Percentiles rank a stretch among this genome's conserved stretches.
Conservation (phyloP, 2,113 vertebrate genomes). For the Xiphophorus hellerii region DNA sequence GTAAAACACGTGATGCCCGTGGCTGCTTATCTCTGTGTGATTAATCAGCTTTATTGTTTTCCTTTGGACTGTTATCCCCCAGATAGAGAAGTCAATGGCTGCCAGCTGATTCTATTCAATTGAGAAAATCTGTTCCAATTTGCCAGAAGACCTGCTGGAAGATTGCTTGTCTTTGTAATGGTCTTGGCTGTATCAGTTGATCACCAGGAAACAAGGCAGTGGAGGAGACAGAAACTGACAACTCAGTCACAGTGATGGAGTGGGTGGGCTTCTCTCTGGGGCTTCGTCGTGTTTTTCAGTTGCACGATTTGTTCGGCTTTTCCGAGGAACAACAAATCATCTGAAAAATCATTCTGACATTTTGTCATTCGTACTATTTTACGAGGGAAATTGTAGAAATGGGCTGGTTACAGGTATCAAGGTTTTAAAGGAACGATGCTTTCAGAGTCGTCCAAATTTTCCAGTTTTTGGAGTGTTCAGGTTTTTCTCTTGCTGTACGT, state of each 20-base stretch:
- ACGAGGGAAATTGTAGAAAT: too few relatives aligned
- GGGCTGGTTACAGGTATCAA: too few relatives aligned
- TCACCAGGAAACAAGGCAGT: background rate
- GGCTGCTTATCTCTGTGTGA: slow-evolving; percentile 30
- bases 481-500: background rate
- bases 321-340: too few relatives aligned
- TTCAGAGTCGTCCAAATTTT: too few relatives aligned
- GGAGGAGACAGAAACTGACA: background rate
- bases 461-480: background rate
- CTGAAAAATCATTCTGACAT: too few relatives aligned
- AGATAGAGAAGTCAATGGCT: slow-evolving; percentile 1
- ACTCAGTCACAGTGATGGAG: background rate
- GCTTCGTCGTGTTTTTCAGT: too few relatives aligned
- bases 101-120: slow-evolving; percentile 47
- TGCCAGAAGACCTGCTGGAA: slow-evolving; percentile 6
- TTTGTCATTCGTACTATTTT: too few relatives aligned
- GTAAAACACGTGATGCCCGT: slow-evolving; percentile 34
- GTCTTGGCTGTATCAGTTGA: background rate
- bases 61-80: slow-evolving; percentile 24
- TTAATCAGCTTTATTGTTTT: slow-evolving; percentile 48
- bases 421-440: too few relatives aligned
- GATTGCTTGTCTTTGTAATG: slow-evolving; percentile 25
- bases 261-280: background rate
- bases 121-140: slow-evolving; percentile 7
- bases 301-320: too few relatives aligned